Evolutionary conservation across 1,140 invertebrate species (phyloP).

Genomic region (Globodera ellingtonae): DNA sequence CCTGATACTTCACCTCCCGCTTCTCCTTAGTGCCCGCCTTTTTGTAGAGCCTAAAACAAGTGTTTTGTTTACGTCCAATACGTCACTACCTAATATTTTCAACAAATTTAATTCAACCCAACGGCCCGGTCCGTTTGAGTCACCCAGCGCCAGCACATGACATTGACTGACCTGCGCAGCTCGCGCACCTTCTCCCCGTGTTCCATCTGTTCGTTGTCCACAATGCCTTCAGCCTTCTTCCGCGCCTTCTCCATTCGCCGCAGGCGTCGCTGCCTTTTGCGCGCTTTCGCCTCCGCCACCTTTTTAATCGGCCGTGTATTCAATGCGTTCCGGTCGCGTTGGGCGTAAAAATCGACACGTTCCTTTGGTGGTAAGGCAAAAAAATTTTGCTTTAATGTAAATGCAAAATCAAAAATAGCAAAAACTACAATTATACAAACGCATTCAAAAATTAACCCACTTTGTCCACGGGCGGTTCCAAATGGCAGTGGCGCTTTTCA

Average conservation of each 20-base stretch:
- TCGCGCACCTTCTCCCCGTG: conserved; percentile 88
- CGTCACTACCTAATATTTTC: not conserved
- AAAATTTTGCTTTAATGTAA: too few relatives aligned
- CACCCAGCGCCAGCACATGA: conserved; percentile 21
- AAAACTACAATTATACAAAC: not conserved
- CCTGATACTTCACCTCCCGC: conserved; percentile 90
- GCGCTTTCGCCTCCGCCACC: conserved; percentile 93
- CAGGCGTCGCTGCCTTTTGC: conserved; percentile 83
- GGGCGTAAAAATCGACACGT: conserved; percentile 69
- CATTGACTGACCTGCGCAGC: conserved; percentile 77
- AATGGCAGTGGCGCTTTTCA: conserved; percentile 85
- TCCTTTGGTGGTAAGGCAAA: conserved; percentile 62
- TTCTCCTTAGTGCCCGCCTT: conserved; percentile 75
- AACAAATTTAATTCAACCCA: not conserved
- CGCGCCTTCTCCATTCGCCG: conserved; percentile 84
- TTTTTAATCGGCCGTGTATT: conserved; percentile 95
- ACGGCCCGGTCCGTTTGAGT: not conserved
- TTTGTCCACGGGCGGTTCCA: conserved; percentile 78
- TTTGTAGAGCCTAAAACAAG: conserved; percentile 79
- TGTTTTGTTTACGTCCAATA: conserved; percentile 16
- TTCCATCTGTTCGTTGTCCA: conserved; percentile 84
- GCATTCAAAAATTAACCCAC: conserved; percentile 64
- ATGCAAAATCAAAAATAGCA: too few relatives aligned
- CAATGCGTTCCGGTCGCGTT: conserved; percentile 76
- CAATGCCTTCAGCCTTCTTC: conserved; percentile 87